These are phyloP conservation scores for Prenolepis imparis DNA, from an alignment of 2,888 invertebrate genomes.

Conservation along the genomic window DNA sequence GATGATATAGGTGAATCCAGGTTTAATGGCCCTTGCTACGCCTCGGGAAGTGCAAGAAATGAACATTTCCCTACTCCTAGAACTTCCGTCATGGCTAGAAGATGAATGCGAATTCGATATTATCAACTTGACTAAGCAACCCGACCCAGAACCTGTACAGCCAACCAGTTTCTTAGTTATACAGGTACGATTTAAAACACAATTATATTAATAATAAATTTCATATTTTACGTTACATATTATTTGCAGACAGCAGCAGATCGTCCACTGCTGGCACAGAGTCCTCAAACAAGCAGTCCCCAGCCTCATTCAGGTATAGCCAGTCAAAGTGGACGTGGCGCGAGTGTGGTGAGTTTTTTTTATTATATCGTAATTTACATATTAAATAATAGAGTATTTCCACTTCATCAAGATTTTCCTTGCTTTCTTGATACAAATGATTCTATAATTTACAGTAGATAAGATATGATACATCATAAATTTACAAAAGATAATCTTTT, in stretches of 20 bases:
- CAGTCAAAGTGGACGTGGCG: slow-evolving; percentile 94
- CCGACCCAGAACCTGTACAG: slow-evolving; percentile 91
- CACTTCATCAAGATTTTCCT: slow-evolving; percentile 5
- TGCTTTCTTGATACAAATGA: not conserved
- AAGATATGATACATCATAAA: not conserved
- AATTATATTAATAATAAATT: not conserved
- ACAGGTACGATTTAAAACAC: slow-evolving; percentile 87
- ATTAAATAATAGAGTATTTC: slow-evolving; percentile 5
- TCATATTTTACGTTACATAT: slow-evolving; percentile 22
- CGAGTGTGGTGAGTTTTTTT: slow-evolving; percentile 92
- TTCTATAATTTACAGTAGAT: not conserved
- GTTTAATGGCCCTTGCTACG: slow-evolving; percentile 96
- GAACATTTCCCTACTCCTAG: slow-evolving; percentile 96
- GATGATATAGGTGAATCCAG: slow-evolving; percentile 90
- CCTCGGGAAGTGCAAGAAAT: slow-evolving; percentile 99
- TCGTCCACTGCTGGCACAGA: slow-evolving; percentile 86
- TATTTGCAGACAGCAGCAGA: slow-evolving; percentile 87
- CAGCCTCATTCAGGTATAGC: slow-evolving; percentile 90
- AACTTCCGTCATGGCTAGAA: slow-evolving; percentile 97
- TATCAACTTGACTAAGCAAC: slow-evolving; percentile 90
- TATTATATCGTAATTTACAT: slow-evolving; percentile 36
- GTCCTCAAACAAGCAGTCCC: slow-evolving; percentile 90
- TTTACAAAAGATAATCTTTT: not conserved
- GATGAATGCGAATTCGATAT: slow-evolving; percentile 99
- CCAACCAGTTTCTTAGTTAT: slow-evolving; percentile 96